Evolutionary conservation across 2,797 vertebrate species (phyloP).

Genomic region (Eulemur coronatus): DNA sequence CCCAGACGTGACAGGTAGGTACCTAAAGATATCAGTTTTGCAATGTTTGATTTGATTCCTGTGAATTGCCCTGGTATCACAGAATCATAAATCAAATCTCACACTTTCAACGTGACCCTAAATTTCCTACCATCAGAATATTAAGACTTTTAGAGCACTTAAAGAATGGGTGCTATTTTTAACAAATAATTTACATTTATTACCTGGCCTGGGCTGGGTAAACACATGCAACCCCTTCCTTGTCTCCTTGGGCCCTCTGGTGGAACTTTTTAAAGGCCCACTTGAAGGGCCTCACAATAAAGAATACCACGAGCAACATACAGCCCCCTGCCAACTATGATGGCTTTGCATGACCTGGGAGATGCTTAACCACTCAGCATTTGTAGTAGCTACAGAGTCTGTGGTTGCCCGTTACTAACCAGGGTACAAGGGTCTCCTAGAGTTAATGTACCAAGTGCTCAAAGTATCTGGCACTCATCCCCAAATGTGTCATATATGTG

Average conservation of each 20-base stretch:
- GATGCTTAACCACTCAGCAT: not conserved
- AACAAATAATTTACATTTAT: not conserved
- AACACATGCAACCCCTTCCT: not conserved
- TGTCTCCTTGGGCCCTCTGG: not conserved
- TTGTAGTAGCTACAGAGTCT: not conserved
- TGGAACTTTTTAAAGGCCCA: not conserved
- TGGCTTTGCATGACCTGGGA: not conserved
- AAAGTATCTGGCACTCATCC: not conserved
- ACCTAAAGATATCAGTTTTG: not conserved
- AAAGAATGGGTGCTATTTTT: not conserved
- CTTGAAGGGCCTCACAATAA: not conserved
- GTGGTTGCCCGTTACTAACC: not conserved
- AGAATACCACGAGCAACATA: not conserved
- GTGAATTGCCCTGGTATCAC: not conserved
- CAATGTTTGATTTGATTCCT: not conserved
- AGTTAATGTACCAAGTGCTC: not conserved
- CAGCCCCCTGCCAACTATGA: not conserved
- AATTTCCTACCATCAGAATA: not conserved
- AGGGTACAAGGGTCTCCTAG: not conserved
- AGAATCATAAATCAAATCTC: not conserved
- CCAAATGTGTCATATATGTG: not conserved
- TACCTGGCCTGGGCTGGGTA: not conserved
- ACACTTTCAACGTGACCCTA: not conserved
- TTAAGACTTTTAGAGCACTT: not conserved
- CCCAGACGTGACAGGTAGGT: not conserved